Evolutionary conservation across 2,113 vertebrate species (phyloP).

Genomic region (Alectura lathami): DNA sequence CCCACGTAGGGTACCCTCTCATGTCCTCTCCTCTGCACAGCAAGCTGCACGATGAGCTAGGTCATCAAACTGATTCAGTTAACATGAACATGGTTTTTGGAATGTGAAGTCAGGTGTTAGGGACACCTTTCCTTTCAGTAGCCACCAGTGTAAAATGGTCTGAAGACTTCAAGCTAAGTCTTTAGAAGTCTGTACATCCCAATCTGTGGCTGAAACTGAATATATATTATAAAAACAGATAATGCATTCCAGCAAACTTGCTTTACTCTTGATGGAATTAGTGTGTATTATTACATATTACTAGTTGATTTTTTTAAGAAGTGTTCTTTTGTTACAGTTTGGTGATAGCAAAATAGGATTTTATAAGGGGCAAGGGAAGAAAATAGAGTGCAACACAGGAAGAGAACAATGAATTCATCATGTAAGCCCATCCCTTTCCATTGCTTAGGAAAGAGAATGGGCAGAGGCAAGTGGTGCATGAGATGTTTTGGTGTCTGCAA

Average conservation of each 20-base stretch:
- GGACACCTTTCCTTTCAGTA: not conserved
- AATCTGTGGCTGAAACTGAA: not conserved
- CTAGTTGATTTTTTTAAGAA: not conserved
- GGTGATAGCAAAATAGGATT: not conserved
- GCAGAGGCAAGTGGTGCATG: slow-evolving; percentile 29
- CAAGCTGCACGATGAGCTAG: not conserved
- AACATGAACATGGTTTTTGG: not conserved
- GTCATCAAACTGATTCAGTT: not conserved
- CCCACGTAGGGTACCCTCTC: not conserved
- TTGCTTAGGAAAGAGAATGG: not conserved
- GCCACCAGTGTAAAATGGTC: not conserved
- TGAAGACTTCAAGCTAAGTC: not conserved
- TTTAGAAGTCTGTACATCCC: not conserved
- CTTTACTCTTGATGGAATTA: not conserved
- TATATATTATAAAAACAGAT: not conserved
- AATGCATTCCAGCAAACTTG: not conserved
- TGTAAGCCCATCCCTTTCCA: not conserved
- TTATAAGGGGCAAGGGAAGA: not conserved
- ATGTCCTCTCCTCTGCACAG: not conserved
- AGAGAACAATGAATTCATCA: not conserved
- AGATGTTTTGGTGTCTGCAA: slow-evolving; percentile 43
- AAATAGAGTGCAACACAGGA: not conserved
- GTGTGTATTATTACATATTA: not conserved
- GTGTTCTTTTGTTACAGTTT: not conserved
- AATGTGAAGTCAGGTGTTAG: not conserved